Evolutionary conservation across 1,140 invertebrate species (phyloP).

Genomic region (Pseudoatta argentina): DNA sequence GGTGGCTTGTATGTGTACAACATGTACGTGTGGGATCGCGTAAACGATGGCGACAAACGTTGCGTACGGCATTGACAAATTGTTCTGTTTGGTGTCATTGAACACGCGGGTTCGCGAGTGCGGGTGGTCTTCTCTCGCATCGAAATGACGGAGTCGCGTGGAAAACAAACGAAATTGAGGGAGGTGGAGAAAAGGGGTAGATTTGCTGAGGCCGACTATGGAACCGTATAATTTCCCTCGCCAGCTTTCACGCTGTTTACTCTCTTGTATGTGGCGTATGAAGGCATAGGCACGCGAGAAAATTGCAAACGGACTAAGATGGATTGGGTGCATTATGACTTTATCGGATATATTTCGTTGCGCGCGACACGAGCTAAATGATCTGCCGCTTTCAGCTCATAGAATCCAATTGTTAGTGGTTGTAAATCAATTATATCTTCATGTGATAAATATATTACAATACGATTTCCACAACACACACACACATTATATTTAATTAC

Average conservation of each 20-base stretch:
- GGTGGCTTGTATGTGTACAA: neutral
- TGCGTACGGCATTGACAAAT: constrained; percentile 58
- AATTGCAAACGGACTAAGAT: constrained; percentile 62
- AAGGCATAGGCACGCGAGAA: constrained; percentile 59
- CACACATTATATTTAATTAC: neutral
- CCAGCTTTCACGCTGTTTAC: constrained; percentile 42
- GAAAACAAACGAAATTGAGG: neutral
- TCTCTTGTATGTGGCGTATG: constrained; percentile 29
- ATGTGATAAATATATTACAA: neutral
- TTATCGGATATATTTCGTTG: constrained; percentile 44
- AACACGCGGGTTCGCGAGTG: neutral
- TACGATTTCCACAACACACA: too few relatives aligned
- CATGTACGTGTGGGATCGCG: neutral
- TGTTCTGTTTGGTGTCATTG: constrained; percentile 53
- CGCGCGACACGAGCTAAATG: constrained; percentile 43
- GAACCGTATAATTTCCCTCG: constrained; percentile 44
- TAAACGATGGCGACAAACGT: constrained; percentile 55
- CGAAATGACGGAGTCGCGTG: constrained; percentile 32
- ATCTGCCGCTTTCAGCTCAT: constrained; percentile 27
- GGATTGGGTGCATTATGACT: constrained; percentile 49
- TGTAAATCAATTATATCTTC: neutral
- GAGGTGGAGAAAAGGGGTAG: neutral
- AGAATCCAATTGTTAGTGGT: constrained; percentile 14
- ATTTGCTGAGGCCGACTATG: constrained; percentile 8
- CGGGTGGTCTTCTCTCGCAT: neutral